Percentiles rank a stretch among this genome's conserved stretches.
These are phyloP conservation scores for Eutolmus rufibarbis DNA, from an alignment of 2,888 invertebrate species.

Conservation along the genomic window DNA sequence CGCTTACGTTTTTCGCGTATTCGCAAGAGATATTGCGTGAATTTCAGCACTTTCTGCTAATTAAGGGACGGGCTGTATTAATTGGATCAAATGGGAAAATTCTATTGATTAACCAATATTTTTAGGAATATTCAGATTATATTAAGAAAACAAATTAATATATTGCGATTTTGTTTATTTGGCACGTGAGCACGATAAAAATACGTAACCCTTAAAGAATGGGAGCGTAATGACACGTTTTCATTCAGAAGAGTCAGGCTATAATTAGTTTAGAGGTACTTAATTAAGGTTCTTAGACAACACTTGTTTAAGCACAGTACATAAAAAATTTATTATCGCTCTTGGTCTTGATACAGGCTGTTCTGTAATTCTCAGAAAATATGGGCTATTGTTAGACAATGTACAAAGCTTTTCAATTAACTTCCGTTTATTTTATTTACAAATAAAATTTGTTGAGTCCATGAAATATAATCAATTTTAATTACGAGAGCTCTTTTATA, in stretches of 20 bases:
- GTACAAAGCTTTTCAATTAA: no score
- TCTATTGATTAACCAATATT: not conserved
- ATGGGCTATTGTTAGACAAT: not conserved
- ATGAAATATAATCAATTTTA: no score
- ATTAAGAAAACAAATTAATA: not conserved
- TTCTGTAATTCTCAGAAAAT: not conserved
- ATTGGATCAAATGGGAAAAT: not conserved
- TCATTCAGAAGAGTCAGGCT: not conserved
- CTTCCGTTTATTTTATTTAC: no score
- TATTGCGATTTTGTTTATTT: not conserved
- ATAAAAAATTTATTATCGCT: not conserved
- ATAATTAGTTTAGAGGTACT: not conserved
- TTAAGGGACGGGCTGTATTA: not conserved
- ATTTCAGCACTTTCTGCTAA: not conserved
- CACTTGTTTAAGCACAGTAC: not conserved
- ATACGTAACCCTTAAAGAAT: not conserved
- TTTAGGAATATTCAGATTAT: not conserved
- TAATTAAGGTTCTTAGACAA: not conserved
- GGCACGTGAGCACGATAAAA: not conserved
- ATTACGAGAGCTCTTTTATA: no score
- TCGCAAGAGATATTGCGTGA: not conserved
- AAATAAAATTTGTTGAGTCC: no score
- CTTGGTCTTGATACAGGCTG: not conserved
- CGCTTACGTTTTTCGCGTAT: not conserved
- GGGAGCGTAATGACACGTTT: not conserved